Evolutionary conservation across 1,140 invertebrate species (phyloP), one percentile per base, ranked within the genome.

Genomic region (Drosophila kurseongensis): DNA sequence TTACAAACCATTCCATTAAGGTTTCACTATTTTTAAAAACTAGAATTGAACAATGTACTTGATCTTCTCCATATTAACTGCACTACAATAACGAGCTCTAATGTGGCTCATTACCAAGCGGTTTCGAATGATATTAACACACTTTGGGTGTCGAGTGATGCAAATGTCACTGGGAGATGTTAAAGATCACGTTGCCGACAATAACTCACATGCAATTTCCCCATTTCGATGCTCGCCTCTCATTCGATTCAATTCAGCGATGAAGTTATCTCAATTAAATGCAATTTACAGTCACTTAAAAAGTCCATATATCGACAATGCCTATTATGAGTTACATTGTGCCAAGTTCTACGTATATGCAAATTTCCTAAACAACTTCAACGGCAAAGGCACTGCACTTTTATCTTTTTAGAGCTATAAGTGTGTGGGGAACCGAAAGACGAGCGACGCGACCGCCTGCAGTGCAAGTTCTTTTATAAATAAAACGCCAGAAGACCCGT

Each of bases 391-490:
- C 50, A 62, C 27, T 56, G 48, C 69, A 52, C 47, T 79, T 75
- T 82, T 76, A 81, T 84, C 62, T 82, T 50, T 27, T 35, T 35
- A 14, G 38, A 71, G 56, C 56, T 67, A 62, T 59, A 68, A 77
- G 55, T 69, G 52, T 68, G 65, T 29, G 50, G 51, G 23, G 10
- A 45, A 41, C 18, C 54, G 38, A 51, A 58, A 51, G 79, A 59
- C 40, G 56, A 67, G 65, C 27, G 62, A 45, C 36, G 61, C 79
- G 80, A 88, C 84, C 80, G 89, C 80, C 74, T 81, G 80, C 85
- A 82, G 84, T 88, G 89, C 81, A 77, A 71, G 89, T 85, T 88
- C 84, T 91, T 73, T 89, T 91, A 91, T 91, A 91, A 91, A 91
- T 91, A 91, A 91, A 84, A 69, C 68, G 66, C 44, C 66, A 44